These are phyloP conservation scores for Aramus guarauna DNA, from an alignment of 2,113 vertebrate species.

Conservation along the genomic window DNA sequence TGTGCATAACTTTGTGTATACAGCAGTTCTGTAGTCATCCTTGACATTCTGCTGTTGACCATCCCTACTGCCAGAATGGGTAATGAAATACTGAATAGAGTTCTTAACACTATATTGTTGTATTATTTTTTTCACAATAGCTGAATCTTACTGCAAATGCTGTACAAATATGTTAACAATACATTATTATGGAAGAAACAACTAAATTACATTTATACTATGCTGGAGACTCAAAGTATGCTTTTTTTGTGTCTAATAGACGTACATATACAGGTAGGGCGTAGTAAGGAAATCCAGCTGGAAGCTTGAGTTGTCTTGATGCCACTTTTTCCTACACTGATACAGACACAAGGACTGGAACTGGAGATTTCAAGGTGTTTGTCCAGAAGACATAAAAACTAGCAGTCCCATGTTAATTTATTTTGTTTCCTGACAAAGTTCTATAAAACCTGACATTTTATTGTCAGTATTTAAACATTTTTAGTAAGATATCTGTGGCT, in stretches of 20 bases:
- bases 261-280: neutral
- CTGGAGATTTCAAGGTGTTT: neutral
- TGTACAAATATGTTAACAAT: neutral
- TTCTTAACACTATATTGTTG: neutral
- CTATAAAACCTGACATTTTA: neutral
- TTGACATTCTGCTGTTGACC: neutral
- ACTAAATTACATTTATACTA: neutral
- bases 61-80: neutral
- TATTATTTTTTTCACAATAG: neutral
- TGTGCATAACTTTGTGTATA: neutral
- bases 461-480: no score
- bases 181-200: neutral
- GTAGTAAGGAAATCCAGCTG: neutral
- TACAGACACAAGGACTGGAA: neutral
- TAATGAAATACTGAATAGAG: neutral
- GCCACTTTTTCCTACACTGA: neutral
- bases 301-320: neutral
- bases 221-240: neutral
- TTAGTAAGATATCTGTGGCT: neutral
- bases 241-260: neutral
- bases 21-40: neutral
- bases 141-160: neutral
- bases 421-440: neutral
- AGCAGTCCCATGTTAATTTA: neutral
- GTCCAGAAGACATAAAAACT: neutral